phyloP scores from a whole-genome alignment of 2,113 vertebrate species.

The Zapornia atra region DNA sequence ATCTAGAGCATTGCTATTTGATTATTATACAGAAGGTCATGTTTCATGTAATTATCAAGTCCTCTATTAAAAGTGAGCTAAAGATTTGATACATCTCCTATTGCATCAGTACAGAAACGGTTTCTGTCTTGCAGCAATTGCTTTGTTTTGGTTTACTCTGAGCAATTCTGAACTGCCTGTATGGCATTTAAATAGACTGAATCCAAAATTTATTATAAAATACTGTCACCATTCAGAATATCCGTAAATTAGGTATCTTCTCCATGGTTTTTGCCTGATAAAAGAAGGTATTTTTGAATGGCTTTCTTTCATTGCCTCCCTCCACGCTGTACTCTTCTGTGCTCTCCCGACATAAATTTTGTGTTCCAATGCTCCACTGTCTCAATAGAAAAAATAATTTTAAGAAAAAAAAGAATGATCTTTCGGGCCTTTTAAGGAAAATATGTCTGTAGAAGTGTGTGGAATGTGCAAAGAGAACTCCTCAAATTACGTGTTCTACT shows the following conservation, averaged over 20 bases:
- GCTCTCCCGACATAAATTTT: not conserved
- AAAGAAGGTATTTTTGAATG: not conserved
- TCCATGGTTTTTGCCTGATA: not conserved
- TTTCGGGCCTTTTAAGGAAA: not conserved
- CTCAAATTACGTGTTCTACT: not conserved
- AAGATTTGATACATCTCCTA: not conserved
- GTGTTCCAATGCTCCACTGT: not conserved
- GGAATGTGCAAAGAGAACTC: not conserved
- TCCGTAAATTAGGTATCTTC: not conserved
- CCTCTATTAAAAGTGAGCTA: not conserved
- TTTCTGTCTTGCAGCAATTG: not conserved
- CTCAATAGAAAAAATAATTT: not conserved
- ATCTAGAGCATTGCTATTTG: not conserved
- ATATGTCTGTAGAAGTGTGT: not conserved
- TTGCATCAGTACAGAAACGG: not conserved
- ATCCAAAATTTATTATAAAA: not conserved
- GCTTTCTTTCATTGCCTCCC: not conserved
- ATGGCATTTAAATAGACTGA: not conserved
- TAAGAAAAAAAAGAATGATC: not conserved
- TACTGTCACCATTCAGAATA: not conserved
- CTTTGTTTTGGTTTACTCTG: not conserved
- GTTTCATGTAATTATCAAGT: not conserved
- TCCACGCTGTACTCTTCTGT: not conserved
- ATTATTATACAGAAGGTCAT: not conserved
- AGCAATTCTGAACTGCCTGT: not conserved